phyloP scores from a whole-genome alignment of 2,888 invertebrate genomes.

The Xanthia icteritia region DNA sequence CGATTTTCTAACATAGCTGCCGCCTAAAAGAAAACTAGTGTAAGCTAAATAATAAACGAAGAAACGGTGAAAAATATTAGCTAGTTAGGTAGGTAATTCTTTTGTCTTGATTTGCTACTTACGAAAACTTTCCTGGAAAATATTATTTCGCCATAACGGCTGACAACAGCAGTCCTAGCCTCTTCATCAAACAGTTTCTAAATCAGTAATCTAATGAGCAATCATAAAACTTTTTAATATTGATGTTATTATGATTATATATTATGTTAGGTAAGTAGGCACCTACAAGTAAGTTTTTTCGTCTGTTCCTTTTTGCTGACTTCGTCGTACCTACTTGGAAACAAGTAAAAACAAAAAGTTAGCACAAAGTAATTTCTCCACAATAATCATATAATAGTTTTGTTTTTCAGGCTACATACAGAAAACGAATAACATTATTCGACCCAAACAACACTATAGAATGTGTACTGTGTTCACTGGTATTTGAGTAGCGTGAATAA shows the following conservation, averaged over 20 bases:
- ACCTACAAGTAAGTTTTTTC: constrained; percentile 5
- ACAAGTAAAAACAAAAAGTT: constrained; percentile 43
- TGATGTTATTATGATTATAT: not conserved
- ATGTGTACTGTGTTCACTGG: constrained; percentile 42
- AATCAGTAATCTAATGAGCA: constrained; percentile 12
- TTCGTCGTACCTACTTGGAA: not conserved
- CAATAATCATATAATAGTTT: constrained; percentile 56
- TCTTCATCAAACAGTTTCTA: constrained; percentile 2
- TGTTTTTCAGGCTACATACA: constrained; percentile 51
- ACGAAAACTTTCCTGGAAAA: not conserved
- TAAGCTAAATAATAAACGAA: not conserved
- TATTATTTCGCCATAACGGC: constrained; percentile 1
- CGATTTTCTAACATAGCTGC: constrained; percentile 4
- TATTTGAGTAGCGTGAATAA: constrained; percentile 48
- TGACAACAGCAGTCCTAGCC: not conserved
- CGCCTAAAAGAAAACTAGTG: not conserved
- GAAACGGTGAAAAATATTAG: not conserved
- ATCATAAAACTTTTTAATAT: constrained; percentile 8
- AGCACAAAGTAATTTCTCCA: constrained; percentile 42
- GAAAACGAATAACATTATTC: constrained; percentile 51
- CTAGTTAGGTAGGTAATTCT: not conserved
- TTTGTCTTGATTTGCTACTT: not conserved
- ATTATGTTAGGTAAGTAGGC: not conserved
- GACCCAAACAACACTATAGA: constrained; percentile 43
- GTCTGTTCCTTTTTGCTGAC: constrained; percentile 7